Conservation (phyloP, 1,140 invertebrate genomes). For the Heliconius eleuchia region DNA sequence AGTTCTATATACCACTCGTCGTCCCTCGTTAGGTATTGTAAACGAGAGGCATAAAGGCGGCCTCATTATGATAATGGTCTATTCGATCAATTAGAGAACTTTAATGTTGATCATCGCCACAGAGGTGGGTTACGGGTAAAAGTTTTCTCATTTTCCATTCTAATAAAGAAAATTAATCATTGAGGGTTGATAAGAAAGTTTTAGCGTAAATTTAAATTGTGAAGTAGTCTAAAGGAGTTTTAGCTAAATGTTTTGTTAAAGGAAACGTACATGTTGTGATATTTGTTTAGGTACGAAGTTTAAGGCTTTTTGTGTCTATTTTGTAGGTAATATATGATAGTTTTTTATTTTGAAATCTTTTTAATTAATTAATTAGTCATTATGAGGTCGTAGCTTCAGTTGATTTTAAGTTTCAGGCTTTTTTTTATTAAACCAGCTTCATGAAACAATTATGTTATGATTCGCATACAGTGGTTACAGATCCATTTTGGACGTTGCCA, state of each 20-base stretch:
- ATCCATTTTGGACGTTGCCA: no score
- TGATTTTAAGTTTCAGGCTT: no score
- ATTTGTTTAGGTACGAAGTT: not conserved
- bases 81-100: slow-evolving; percentile 20
- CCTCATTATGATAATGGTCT: slow-evolving; percentile 21
- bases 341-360: no score
- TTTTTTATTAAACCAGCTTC: no score
- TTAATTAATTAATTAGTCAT: no score
- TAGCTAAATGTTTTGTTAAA: not conserved
- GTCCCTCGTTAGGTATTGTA: not conserved
- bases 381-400: no score
- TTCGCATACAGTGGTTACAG: no score
- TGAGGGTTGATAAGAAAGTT: not conserved
- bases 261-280: not conserved
- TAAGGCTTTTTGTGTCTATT: no score
- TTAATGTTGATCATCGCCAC: not conserved
- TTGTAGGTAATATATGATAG: no score
- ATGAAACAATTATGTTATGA: no score
- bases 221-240: not conserved
- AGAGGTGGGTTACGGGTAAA: not conserved
- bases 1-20: not conserved
- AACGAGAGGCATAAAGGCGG: slow-evolving; percentile 7
- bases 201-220: slow-evolving; percentile 4
- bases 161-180: slow-evolving; percentile 17
- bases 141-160: slow-evolving; percentile 17